Conservation (phyloP, 2,113 vertebrate genomes). For the Lates calcarifer region DNA sequence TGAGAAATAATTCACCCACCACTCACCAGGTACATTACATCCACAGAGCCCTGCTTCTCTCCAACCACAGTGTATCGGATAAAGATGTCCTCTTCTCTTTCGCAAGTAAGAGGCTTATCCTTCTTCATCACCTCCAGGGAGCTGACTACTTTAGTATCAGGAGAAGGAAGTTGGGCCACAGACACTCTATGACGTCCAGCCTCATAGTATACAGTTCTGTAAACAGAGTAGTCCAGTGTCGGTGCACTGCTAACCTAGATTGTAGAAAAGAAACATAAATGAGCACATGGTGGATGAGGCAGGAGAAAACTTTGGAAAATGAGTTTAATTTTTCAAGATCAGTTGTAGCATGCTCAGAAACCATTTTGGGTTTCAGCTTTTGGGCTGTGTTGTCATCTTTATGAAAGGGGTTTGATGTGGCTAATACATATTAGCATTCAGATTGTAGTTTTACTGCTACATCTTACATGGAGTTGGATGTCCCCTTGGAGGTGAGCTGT, state of each 20-base stretch:
- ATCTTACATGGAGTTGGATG: constrained; percentile 62
- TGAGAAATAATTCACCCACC: not conserved
- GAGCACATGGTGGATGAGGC: no score
- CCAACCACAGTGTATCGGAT: constrained; percentile 73
- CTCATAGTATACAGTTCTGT: constrained; percentile 7
- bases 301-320: not conserved
- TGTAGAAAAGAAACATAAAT: not conserved
- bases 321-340: no score
- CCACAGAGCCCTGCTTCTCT: constrained; percentile 47
- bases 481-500: not conserved
- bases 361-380: no score
- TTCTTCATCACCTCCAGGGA: constrained; percentile 62
- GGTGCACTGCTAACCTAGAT: constrained; percentile 52
- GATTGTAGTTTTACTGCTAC: not conserved
- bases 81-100: constrained; percentile 39
- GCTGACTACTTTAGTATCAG: constrained; percentile 59
- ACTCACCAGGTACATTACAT: constrained; percentile 79
- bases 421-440: not conserved
- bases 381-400: not conserved
- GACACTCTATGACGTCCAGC: not conserved
- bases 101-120: constrained; percentile 62
- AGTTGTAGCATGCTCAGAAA: no score
- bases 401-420: no score
- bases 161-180: not conserved
- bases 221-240: accelerated